These are phyloP conservation scores for Drosophila navojoa DNA, from an alignment of 1,140 invertebrate species.

Conservation along the genomic window DNA sequence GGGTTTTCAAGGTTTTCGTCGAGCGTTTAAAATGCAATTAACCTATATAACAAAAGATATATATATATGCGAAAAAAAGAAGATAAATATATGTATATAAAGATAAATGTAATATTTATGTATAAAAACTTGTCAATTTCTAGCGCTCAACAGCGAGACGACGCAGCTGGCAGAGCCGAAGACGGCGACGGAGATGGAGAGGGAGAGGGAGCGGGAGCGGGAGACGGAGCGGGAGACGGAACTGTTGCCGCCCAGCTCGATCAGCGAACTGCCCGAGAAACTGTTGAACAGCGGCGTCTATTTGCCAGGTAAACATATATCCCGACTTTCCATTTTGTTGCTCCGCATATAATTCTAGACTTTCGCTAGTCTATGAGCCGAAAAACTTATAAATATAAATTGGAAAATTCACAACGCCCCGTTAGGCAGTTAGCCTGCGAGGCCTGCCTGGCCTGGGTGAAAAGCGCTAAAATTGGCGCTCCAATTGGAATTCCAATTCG, in stretches of 20 bases:
- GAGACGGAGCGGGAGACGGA: conserved; percentile 57
- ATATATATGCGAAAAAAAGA: too few species aligned
- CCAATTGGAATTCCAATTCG: conserved; percentile 11
- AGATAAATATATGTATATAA: conserved; percentile 2
- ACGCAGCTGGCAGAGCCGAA: conserved; percentile 26
- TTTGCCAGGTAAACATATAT: conserved; percentile 84
- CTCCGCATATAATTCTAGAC: conserved; percentile 68
- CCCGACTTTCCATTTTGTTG: conserved; percentile 73
- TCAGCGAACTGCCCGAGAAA: conserved; percentile 85
- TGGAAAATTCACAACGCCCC: conserved; percentile 67
- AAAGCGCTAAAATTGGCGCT: conserved; percentile 33
- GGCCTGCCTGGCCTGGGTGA: conserved; percentile 19
- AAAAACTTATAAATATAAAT: conserved; percentile 66
- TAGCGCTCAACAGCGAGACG: conserved; percentile 6
- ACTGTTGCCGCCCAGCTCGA: conserved; percentile 84
- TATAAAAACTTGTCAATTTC: conserved; percentile 25
- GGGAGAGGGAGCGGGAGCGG: conserved; percentile 8
- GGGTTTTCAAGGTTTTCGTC: conserved; percentile 71
- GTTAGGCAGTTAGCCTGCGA: conserved; percentile 58
- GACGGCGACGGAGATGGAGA: neutral
- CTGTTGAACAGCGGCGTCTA: conserved; percentile 85
- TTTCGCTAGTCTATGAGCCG: conserved; percentile 58
- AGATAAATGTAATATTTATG: conserved; percentile 1
- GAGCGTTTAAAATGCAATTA: conserved; percentile 78
- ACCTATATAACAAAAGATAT: conserved; percentile 54